phyloP scores from a whole-genome alignment of 2,797 vertebrate genomes.

The Pteronotus mesoamericanus region DNA sequence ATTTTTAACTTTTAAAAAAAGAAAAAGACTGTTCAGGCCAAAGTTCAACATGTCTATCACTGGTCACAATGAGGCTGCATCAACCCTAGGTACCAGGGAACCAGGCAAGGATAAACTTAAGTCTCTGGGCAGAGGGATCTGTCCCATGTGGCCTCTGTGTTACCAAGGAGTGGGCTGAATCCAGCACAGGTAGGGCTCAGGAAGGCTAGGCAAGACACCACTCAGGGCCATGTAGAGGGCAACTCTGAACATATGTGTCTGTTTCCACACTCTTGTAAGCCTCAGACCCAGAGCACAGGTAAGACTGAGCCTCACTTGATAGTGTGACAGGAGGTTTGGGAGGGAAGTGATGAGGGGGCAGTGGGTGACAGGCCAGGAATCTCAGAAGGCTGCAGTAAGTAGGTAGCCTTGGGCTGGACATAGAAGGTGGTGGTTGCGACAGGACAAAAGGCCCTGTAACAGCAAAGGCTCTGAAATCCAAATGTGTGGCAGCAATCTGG shows the following conservation, averaged over 20 bases:
- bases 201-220: rapidly evolving
- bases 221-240: rapidly evolving
- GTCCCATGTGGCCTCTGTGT: neutral
- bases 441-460: too few species aligned
- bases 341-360: neutral
- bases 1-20: neutral
- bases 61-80: neutral
- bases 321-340: rapidly evolving
- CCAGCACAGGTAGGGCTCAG: rapidly evolving
- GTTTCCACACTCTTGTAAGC: neutral
- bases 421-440: rapidly evolving
- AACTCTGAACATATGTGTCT: rapidly evolving
- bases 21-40: neutral
- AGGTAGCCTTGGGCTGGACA: neutral
- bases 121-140: too few species aligned
- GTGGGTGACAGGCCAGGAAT: rapidly evolving
- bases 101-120: neutral
- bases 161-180: rapidly evolving
- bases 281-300: neutral
- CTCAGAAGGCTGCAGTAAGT: neutral
- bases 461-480: neutral
- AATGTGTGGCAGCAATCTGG: rapidly evolving
- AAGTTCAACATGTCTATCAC: neutral
- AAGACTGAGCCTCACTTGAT: neutral
- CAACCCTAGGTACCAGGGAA: rapidly evolving